A percentile compares a stretch with the other conserved stretches of the same genome.
Evolutionary conservation across 2,888 invertebrate species (phyloP).

Genomic region (Lydus trimaculatus): DNA sequence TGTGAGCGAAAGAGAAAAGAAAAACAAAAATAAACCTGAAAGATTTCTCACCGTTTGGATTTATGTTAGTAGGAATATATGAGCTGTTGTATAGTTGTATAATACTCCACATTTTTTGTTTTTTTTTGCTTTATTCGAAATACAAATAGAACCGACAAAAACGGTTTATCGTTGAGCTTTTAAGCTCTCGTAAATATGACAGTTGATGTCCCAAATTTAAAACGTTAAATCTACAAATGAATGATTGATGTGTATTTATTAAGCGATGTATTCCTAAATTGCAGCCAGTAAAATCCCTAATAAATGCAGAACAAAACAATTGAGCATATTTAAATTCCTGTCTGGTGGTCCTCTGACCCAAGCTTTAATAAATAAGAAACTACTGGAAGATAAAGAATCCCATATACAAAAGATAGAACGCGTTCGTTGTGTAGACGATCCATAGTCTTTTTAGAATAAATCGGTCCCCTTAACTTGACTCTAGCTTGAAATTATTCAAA

Average conservation of each 20-base stretch:
- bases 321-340: background rate
- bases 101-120: background rate
- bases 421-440: background rate
- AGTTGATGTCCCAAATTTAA: background rate
- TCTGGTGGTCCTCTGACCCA: background rate
- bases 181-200: background rate
- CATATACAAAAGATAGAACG: background rate
- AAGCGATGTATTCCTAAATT: no score
- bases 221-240: background rate
- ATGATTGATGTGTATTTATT: background rate
- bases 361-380: background rate
- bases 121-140: background rate
- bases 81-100: background rate
- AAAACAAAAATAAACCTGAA: background rate
- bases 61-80: background rate
- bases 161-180: background rate
- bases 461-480: background rate
- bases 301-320: background rate
- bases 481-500: slow-evolving; percentile 6
- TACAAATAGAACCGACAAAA: background rate
- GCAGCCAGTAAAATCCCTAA: background rate
- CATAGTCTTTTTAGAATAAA: background rate
- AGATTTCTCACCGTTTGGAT: background rate
- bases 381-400: background rate
- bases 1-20: background rate